These are phyloP conservation scores for Epizoanthus ramosus DNA, from an alignment of 92 coral and sea anemone genomes.

Conservation along the genomic window DNA sequence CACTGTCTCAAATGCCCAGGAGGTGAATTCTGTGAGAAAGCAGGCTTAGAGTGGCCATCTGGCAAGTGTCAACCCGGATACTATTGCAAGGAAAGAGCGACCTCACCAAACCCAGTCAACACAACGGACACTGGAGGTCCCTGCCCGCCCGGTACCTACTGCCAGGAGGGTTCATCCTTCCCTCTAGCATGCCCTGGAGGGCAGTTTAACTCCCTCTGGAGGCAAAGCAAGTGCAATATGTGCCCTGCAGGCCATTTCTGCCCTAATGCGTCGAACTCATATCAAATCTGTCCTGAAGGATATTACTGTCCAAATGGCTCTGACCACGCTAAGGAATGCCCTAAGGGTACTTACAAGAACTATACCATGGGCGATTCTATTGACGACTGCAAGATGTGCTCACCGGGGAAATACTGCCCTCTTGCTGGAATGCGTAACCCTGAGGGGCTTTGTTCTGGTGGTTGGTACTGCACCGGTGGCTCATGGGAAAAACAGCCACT, in stretches of 20 bases:
- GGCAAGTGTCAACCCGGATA: constrained; percentile 92
- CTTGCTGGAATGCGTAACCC: constrained; percentile 79
- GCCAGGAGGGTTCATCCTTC: constrained; percentile 82
- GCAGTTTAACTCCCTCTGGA: constrained; percentile 83
- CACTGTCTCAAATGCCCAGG: constrained; percentile 88
- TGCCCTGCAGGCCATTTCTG: constrained; percentile 95
- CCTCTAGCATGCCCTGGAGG: constrained; percentile 91
- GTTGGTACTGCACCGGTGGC: constrained; percentile 98
- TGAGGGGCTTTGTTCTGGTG: constrained; percentile 85
- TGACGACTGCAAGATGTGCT: constrained; percentile 89
- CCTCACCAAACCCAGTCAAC: constrained; percentile 79
- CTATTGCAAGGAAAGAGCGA: constrained; percentile 76
- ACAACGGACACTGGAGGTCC: constrained; percentile 87
- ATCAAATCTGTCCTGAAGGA: constrained; percentile 81
- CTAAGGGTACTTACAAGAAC: constrained; percentile 95
- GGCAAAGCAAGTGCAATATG: constrained; percentile 72
- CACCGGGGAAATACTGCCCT: constrained; percentile 91
- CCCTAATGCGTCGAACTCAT: constrained; percentile 89
- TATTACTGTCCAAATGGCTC: constrained; percentile 90
- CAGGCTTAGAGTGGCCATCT: constrained; percentile 90
- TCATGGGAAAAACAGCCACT: constrained; percentile 95
- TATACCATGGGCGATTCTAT: constrained; percentile 78
- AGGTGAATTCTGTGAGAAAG: constrained; percentile 83
- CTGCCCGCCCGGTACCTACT: constrained; percentile 93
- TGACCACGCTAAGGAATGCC: constrained; percentile 75